A percentile compares a stretch with the other conserved stretches of the same genome.
Conservation (phyloP, 1,140 invertebrate species). For the Saccostrea echinata region DNA sequence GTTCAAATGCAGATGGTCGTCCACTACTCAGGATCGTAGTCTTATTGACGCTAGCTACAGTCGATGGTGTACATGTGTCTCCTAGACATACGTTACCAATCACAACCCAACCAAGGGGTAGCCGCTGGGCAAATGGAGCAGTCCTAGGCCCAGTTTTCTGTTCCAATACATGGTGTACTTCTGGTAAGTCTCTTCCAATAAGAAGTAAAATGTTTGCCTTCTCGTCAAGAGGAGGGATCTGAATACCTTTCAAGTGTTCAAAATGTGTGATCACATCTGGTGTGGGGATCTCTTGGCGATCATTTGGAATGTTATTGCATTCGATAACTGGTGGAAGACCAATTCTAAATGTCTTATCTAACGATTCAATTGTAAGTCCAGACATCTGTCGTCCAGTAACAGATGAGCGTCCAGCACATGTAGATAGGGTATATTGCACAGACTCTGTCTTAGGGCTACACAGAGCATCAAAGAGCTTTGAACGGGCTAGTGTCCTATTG, state of each 20-base stretch:
- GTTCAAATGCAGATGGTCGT: not conserved
- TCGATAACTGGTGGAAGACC: constrained; percentile 47
- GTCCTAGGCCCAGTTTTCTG: constrained; percentile 11
- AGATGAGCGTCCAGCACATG: constrained; percentile 38
- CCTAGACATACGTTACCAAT: constrained; percentile 27
- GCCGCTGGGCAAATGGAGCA: constrained; percentile 9
- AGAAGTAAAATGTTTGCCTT: not conserved
- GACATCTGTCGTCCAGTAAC: constrained; percentile 6
- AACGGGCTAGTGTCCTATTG: no score
- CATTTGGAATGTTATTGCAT: constrained; percentile 43
- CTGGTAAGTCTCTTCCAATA: constrained; percentile 39
- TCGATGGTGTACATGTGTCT: not conserved
- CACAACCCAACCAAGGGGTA: constrained; percentile 38
- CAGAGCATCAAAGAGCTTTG: no score
- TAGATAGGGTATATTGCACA: no score
- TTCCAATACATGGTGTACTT: constrained; percentile 27
- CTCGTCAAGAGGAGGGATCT: not conserved
- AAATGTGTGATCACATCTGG: constrained; percentile 1
- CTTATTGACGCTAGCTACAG: not conserved
- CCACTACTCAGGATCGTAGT: constrained; percentile 2
- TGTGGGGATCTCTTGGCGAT: constrained; percentile 46
- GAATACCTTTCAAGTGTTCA: constrained; percentile 36
- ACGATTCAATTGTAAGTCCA: not conserved
- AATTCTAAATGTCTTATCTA: not conserved
- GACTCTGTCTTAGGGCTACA: no score